Conservation (phyloP, 2,113 vertebrate species). For the Mesocricetus auratus region DNA sequence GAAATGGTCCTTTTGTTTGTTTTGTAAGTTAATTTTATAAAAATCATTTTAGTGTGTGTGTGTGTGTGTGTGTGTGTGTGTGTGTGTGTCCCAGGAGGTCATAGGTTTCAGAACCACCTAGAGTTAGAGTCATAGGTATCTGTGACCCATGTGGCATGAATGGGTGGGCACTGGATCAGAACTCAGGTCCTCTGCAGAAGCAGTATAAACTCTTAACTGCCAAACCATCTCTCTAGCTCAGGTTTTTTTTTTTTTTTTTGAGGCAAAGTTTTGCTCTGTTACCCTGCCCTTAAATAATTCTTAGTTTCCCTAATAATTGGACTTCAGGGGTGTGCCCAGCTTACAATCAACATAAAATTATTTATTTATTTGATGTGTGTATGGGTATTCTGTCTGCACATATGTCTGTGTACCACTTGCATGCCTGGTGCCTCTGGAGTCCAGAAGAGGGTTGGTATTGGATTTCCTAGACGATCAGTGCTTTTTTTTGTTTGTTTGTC, state of each 20-base stretch:
- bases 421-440: too few relatives aligned
- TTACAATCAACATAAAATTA: neutral
- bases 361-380: neutral
- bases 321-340: neutral
- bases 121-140: neutral
- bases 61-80: neutral
- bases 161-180: neutral
- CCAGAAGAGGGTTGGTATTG: too few relatives aligned
- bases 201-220: neutral
- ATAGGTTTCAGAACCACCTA: neutral
- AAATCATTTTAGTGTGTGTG: neutral
- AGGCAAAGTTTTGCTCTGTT: neutral
- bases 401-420: too few relatives aligned
- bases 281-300: neutral
- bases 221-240: neutral
- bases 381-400: too few relatives aligned
- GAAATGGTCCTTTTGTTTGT: neutral
- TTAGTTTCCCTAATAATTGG: too few relatives aligned
- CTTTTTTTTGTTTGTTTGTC: too few relatives aligned
- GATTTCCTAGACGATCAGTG: too few relatives aligned
- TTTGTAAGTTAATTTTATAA: neutral
- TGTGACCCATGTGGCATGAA: neutral
- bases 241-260: neutral
- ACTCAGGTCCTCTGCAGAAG: neutral
- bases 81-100: neutral